Evolutionary conservation across 2,888 invertebrate genomes (phyloP), one percentile per base, ranked within the genome.

Genomic region (Cerceris rybyensis): DNA sequence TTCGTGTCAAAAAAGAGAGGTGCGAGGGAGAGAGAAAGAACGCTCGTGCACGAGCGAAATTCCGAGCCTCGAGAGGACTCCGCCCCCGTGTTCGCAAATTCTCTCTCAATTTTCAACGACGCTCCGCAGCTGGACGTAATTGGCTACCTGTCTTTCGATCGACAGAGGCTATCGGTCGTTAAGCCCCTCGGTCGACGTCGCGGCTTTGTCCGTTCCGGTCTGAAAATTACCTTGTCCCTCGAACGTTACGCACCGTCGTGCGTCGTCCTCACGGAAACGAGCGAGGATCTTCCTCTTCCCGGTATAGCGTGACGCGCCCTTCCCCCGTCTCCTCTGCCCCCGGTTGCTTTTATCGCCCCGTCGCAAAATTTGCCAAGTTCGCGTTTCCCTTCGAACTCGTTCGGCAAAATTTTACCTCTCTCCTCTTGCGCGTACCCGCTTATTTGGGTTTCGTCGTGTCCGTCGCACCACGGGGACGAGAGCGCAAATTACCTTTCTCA

Each of bases 91-190:
- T 84, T 82, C 77, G 84, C 86, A 81, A 82, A 82, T 86, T 82
- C 84, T 82, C 85, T 81, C 77, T 70, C 86, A 83, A 86, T 84
- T 86, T 82, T 84, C 86, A 81, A 82, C 78, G 76, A 60, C 80
- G 80, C 63, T 75, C 59, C 69, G 84, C 86, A 84, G 84, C 77
- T 84, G 84, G 75, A 84, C 77, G 68, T 86, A 84, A 82, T 86
- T 85, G 84, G 80, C 78, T 80, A 78, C 78, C 82, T 80, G 82
- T 82, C 81, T 74, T 70, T 69, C 72, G 78, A 78, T 77, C 78
- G 63, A 13, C 65, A 42, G 70, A 17, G 63, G 52, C 75, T 54
- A 73, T 83, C 75, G 63, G 70, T 75, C 71, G 70, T 73, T 75
- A 50, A 55, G 50, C 75, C 39, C 7, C 2, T 57, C 50, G 46